Base-by-base conservation (phyloP, 2,797 vertebrate genomes). In the Phataginus tricuspis region DNA sequence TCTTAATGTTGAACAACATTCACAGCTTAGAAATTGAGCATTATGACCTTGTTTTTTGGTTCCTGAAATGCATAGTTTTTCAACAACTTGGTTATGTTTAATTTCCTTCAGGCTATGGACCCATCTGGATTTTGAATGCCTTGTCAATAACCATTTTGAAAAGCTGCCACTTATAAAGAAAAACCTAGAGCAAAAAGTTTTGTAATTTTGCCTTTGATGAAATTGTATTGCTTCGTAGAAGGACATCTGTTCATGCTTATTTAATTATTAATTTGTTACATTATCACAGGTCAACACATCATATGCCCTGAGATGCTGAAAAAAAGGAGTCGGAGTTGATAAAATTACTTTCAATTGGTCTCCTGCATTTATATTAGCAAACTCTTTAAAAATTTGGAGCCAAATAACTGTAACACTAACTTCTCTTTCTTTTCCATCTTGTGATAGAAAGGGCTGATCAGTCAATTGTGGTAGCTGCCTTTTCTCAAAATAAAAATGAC, bases 401-500 rank as follows among this genome's bases (percentile, higher is more conserved):
- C 61, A 84, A 85, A 53, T 85, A 94, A 71, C n/a, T 57, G 0
- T 88, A 72, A 53, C 39, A 3, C 37, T 31, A 21, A 82, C 42
- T 92, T 80, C 34, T 92, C 66, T 90, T 80, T 74, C 16, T 89
- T 96, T 86, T 95, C 27, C 9, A 89, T 89, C 69, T 93, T 89
- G 2, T 90, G n/a, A 45, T 71, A 69, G 75, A 59, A 78, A 45
- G 21, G 21, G 4, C 64, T 83, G 25, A 83, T 89, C 4, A 79
- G 16, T 95, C 29, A 7, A 25, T 93, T 94, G 27, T 45, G 42
- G 1, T 69, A 79, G 39, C 18, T 77, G 2, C 21, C 31, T 96
- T 94, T 91, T 96, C 90, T 91, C 61, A 77, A 75, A 94, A 79
- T 88, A 95, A 95, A 97, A 93, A 82, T 95, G 93, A 42, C 18